A percentile compares a stretch with the other conserved stretches of the same genome.
phyloP scores from a whole-genome alignment of 2,797 vertebrate species.

The Melopsittacus undulatus region DNA sequence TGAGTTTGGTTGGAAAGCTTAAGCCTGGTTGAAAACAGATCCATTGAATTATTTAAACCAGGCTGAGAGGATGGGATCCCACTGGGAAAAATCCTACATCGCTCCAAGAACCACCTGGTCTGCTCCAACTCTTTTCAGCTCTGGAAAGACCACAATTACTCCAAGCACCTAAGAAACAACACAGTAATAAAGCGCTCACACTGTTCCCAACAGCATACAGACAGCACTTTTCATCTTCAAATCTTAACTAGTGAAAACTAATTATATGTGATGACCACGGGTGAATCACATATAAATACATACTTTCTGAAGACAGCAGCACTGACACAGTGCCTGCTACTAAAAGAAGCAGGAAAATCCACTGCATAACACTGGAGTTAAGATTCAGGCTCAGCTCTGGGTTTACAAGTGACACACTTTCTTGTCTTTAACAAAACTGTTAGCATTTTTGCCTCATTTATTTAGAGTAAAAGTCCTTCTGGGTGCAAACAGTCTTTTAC shows the following conservation, averaged over 20 bases:
- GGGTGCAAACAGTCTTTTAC: not conserved
- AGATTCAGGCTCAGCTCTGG: not conserved
- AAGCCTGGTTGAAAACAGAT: not conserved
- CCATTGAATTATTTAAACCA: not conserved
- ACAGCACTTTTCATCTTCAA: not conserved
- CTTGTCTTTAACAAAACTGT: not conserved
- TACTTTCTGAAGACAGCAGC: not conserved
- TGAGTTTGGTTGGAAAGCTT: not conserved
- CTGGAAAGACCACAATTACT: slow-evolving; percentile 1
- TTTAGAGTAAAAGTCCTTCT: not conserved
- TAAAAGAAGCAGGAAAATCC: not conserved
- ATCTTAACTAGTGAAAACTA: not conserved
- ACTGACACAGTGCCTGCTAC: not conserved
- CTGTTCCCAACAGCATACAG: not conserved
- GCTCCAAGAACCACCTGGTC: not conserved
- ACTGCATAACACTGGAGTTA: not conserved
- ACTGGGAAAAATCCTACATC: not conserved
- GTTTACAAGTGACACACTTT: not conserved
- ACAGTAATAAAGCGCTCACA: not conserved
- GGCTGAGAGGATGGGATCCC: not conserved
- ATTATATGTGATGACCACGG: not conserved
- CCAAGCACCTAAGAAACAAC: slow-evolving; percentile 7
- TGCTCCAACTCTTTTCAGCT: slow-evolving; percentile 14
- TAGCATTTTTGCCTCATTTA: slow-evolving; percentile 17
- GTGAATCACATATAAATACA: slow-evolving; percentile 6